Conservation (phyloP, 2,888 invertebrate genomes). For the Amphiduros pacificus region DNA sequence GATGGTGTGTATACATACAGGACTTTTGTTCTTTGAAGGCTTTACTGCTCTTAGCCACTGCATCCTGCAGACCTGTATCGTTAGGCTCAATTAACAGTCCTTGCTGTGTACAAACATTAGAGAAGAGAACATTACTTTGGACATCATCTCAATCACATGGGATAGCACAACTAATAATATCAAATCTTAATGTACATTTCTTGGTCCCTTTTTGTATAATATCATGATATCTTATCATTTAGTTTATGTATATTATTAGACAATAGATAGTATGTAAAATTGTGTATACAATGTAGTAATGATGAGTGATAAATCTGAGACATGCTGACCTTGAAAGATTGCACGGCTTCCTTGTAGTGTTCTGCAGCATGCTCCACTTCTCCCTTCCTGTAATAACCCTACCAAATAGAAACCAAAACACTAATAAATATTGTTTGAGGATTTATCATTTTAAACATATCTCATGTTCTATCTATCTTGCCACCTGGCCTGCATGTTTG, state of each 20-base stretch:
- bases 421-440: no score
- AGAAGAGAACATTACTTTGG: neutral
- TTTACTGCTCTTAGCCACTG: slow-evolving; percentile 14
- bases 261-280: no score
- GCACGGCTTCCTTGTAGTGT: slow-evolving; percentile 41
- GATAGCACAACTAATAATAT: no score
- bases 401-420: no score
- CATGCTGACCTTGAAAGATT: slow-evolving; percentile 46
- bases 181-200: no score
- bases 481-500: no score
- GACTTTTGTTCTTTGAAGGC: neutral
- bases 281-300: no score
- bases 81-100: slow-evolving; percentile 21
- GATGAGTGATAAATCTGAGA: neutral
- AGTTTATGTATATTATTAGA: neutral
- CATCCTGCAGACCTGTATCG: slow-evolving; percentile 20
- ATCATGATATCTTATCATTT: neutral
- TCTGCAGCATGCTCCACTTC: slow-evolving; percentile 48
- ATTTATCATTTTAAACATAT: no score
- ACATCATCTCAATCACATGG: no score
- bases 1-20: neutral
- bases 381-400: slow-evolving; percentile 53
- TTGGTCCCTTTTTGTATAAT: no score
- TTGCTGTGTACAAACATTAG: slow-evolving; percentile 18
- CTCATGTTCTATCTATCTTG: no score